Base-by-base conservation (phyloP, 1,140 invertebrate genomes). In the Papilio polytes region DNA sequence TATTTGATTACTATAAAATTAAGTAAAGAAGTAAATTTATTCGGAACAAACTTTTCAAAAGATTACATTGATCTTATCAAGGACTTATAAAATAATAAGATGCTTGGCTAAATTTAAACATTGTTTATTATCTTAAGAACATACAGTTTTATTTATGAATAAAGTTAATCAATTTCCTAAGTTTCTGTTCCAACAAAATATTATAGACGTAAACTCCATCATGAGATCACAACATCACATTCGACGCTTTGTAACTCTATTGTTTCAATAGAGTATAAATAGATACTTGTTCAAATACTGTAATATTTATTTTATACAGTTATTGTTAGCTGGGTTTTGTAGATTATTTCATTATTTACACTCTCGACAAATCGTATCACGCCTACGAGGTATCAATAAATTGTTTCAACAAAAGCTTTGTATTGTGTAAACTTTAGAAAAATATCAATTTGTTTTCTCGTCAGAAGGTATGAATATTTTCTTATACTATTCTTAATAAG, bases 391-490 rank as follows among this genome's bases (percentile, higher is more conserved):
- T 70, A 70, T 31, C 63, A 70, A 70, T 70, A 70, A 70, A 70
- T 70, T 70, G 63, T 70, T 70, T 70, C 63, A 70, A 70, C 26
- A 70, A 70, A 70, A 70, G 63, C 22, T 31, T 31, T 70, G 22
- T 36, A 31, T 70, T 70, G 31, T 70, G 63, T 31, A 70, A 70
- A 31, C 63, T 66, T 31, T 7, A 26, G 10, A 10, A 22, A 36
- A 70, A 70, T 70, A 70, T 31, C 26, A 18, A 18, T 15, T 70
- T 8, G 26, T 70, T 70, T 70, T 70, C 22, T 70, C 22, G 26
- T 48, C 15, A 31, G 22, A 70, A 70, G 26, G 22, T 36, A 70
- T 70, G 26, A 70, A 70, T 31, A 31, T 70, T 70, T 70, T 70
- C 63, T 70, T 36, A 9, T 36, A 63, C 22, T 6, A 70, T 70